Percentiles rank a stretch among this genome's conserved stretches.
Evolutionary conservation across 2,888 invertebrate genomes (phyloP).

Genomic region (Dicyrtoma fusca): DNA sequence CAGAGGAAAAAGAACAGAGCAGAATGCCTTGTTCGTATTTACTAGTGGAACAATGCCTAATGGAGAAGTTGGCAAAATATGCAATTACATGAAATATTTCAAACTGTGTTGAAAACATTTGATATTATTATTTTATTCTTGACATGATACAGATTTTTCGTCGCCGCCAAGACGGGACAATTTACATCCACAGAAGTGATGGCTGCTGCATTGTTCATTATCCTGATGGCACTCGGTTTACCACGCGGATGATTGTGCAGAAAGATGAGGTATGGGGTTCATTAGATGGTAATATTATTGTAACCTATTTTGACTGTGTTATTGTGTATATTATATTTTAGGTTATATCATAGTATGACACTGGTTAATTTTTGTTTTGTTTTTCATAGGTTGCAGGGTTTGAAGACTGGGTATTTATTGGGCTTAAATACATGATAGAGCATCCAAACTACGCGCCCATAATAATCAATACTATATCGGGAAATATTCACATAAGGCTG

Average conservation of each 20-base stretch:
- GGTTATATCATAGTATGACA: too few relatives aligned
- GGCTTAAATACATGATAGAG: conserved; percentile 51
- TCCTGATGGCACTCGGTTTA: conserved; percentile 54
- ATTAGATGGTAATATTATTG: too few relatives aligned
- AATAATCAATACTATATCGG: conserved; percentile 49
- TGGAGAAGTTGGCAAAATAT: conserved; percentile 42
- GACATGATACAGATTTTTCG: conserved; percentile 37
- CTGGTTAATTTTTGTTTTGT: background rate
- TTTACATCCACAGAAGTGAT: conserved; percentile 49
- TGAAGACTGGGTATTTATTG: conserved; percentile 51
- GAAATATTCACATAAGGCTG: conserved; percentile 47
- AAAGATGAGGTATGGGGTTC: conserved; percentile 29
- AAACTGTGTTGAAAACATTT: background rate
- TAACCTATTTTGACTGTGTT: too few relatives aligned
- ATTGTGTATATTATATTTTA: too few relatives aligned
- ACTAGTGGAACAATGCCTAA: conserved; percentile 45
- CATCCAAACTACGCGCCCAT: conserved; percentile 52
- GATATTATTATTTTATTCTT: background rate
- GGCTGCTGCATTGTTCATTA: conserved; percentile 51
- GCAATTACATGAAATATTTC: conserved; percentile 2
- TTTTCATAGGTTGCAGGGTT: conserved; percentile 39
- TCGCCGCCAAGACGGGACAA: conserved; percentile 51
- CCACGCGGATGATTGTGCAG: conserved; percentile 46
- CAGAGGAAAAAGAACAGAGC: conserved; percentile 43
- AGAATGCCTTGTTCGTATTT: conserved; percentile 47